phyloP scores from a whole-genome alignment of 2,888 invertebrate species.

The Acanthopleura granulata region DNA sequence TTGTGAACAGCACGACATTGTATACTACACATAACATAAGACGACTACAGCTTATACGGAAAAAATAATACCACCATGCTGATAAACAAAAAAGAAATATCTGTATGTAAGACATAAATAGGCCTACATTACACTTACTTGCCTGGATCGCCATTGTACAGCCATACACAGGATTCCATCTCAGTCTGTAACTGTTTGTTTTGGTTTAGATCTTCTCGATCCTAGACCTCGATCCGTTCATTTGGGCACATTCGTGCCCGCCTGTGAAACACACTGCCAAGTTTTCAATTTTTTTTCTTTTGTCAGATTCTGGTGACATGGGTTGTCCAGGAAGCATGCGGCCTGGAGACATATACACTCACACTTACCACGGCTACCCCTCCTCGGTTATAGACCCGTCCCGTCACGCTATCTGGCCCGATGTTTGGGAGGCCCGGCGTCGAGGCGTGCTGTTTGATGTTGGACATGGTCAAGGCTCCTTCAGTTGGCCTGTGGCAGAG shows the following conservation, averaged over 20 bases:
- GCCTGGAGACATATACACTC: conserved; percentile 60
- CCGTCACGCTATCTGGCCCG: conserved; percentile 32
- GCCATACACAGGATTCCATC: too few species aligned
- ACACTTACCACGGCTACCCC: conserved; percentile 47
- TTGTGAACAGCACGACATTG: too few species aligned
- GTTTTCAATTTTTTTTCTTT: background rate
- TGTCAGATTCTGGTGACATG: conserved; percentile 20
- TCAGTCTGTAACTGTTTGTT: too few species aligned
- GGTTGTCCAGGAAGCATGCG: conserved; percentile 51
- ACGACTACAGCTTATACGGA: too few species aligned
- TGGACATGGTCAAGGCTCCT: conserved; percentile 61
- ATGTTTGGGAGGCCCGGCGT: conserved; percentile 50
- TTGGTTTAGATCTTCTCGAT: too few species aligned
- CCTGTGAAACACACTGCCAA: background rate
- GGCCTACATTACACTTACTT: too few species aligned
- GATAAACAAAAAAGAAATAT: too few species aligned
- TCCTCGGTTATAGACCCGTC: conserved; percentile 42
- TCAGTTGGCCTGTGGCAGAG: conserved; percentile 58
- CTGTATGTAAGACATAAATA: too few species aligned
- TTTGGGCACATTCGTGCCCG: background rate
- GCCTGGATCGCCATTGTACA: too few species aligned
- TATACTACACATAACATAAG: too few species aligned
- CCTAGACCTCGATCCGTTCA: too few species aligned
- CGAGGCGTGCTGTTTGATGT: conserved; percentile 59
- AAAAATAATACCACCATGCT: too few species aligned